phyloP scores from a whole-genome alignment of 2,888 invertebrate species.

The Epistrophella euchroma region DNA sequence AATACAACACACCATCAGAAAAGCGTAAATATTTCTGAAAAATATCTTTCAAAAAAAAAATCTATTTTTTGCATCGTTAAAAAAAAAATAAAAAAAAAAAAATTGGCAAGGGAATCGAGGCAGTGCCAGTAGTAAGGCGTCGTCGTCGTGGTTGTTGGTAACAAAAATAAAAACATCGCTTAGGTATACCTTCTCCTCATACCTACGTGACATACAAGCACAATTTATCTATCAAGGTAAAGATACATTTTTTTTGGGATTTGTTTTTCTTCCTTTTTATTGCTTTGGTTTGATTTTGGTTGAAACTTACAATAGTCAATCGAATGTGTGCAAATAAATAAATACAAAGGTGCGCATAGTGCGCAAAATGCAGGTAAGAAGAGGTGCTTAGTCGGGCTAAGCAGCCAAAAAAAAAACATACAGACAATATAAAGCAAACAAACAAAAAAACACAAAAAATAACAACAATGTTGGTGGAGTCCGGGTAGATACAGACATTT shows the following conservation, averaged over 20 bases:
- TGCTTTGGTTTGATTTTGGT: constrained; percentile 7
- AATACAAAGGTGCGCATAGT: constrained; percentile 48
- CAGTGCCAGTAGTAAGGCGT: constrained; percentile 30
- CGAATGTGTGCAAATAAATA: constrained; percentile 54
- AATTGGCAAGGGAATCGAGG: constrained; percentile 69
- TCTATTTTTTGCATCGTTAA: constrained; percentile 60
- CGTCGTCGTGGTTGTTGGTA: constrained; percentile 28
- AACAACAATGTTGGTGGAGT: constrained; percentile 14
- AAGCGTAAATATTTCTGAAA: constrained; percentile 55
- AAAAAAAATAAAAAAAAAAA: constrained; percentile 55
- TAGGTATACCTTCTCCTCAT: constrained; percentile 70
- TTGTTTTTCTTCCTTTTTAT: constrained; percentile 31
- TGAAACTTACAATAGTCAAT: constrained; percentile 55
- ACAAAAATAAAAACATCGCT: constrained; percentile 60
- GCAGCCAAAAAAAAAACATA: constrained; percentile 32
- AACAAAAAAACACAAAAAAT: constrained; percentile 4
- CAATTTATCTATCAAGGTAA: constrained; percentile 75
- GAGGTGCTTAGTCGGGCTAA: constrained; percentile 58
- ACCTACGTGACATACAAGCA: constrained; percentile 75
- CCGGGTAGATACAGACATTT: constrained; percentile 38
- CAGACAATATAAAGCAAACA: constrained; percentile 18
- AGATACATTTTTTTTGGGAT: constrained; percentile 55
- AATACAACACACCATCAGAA: constrained; percentile 50
- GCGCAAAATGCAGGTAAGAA: constrained; percentile 67
- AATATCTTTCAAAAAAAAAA: constrained; percentile 50